A percentile compares a stretch with the other conserved stretches of the same genome.
Conservation (phyloP, 2,113 vertebrate species). For the Chloropsis cyanopogon region DNA sequence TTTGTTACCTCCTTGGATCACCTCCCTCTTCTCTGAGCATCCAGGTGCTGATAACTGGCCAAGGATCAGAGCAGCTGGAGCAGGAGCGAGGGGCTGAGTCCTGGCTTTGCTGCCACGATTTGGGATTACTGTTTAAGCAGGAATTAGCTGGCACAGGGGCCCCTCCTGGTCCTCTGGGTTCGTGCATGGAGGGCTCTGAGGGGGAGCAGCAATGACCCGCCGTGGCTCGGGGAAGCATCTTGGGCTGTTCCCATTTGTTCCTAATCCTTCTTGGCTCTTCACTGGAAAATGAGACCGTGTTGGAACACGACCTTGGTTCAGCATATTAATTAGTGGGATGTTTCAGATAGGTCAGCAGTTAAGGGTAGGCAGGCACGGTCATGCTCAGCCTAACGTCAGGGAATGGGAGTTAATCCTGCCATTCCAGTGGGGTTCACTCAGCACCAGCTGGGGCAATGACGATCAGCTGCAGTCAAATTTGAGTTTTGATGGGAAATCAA, state of each 20-base stretch:
- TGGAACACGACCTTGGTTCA: conserved; percentile 36
- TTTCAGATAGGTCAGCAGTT: conserved; percentile 59
- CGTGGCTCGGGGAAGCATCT: not conserved
- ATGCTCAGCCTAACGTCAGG: not conserved
- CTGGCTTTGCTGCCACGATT: not conserved
- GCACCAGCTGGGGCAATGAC: not conserved
- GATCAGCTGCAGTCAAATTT: not conserved
- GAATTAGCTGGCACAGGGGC: not conserved
- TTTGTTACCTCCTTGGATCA: not conserved
- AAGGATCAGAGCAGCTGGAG: conserved; percentile 10
- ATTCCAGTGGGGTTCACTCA: not conserved
- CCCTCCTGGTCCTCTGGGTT: not conserved
- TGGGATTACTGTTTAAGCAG: not conserved
- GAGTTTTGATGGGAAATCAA: not conserved
- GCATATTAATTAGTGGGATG: conserved; percentile 28
- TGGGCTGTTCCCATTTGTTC: not conserved
- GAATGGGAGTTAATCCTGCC: not conserved
- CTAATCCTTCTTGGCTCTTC: not conserved
- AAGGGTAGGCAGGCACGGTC: conserved; percentile 25
- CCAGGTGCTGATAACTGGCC: conserved; percentile 24
- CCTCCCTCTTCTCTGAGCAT: not conserved
- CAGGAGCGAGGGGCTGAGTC: not conserved
- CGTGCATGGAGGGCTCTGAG: not conserved
- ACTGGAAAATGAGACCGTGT: not conserved
- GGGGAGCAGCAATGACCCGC: not conserved